Evolutionary conservation across 2,113 vertebrate species (phyloP), one percentile per base, ranked within the genome.

Genomic region (Alouatta palliata): DNA sequence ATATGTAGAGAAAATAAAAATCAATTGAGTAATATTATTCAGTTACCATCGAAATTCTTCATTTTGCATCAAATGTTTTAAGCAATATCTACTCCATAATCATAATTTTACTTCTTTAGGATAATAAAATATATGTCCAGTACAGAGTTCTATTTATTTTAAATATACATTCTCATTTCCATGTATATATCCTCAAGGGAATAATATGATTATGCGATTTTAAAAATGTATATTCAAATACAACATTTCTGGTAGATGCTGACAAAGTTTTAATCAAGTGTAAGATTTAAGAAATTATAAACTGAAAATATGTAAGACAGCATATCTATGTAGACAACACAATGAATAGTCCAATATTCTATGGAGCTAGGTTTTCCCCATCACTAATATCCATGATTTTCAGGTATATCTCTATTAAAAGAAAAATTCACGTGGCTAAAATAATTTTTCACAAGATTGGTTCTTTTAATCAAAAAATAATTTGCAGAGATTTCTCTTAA

Each of bases 401-500:
- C 64, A 89, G 35, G 80, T 40, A 20, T 11, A 79, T 23, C 12
- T 66, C 30, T 14, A 81, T 81, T 43, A 64, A 61, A 77, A 8
- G 37, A 89, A 82, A 94, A 25, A 96, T 89, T 58, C 45, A 77
- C 5, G 86, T 45, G 9, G 8, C 75, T 88, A 4, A 86, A 87
- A 70, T 7, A 56, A 49, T 32, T 40, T 92, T 87, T 92, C 49
- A 32, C n/a, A 54, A 45, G 12, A 85, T 19, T 83, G 45, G 20
- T 64, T 89, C 35, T 64, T 87, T 37, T 37, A 37, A 23, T 45
- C 37, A 90, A 92, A 82, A 95, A 85, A 45, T 73, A 66, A 85
- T 95, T 97, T 94, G 20, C 52, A 56, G 23, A 45, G 27, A 94
- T 86, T 68, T 80, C 17, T 85, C 73, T 86, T 91, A 86, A 76